Evolutionary conservation across 2,113 vertebrate genomes (phyloP), one percentile per base, ranked within the genome.

Genomic region (Sporophila hypoxantha): DNA sequence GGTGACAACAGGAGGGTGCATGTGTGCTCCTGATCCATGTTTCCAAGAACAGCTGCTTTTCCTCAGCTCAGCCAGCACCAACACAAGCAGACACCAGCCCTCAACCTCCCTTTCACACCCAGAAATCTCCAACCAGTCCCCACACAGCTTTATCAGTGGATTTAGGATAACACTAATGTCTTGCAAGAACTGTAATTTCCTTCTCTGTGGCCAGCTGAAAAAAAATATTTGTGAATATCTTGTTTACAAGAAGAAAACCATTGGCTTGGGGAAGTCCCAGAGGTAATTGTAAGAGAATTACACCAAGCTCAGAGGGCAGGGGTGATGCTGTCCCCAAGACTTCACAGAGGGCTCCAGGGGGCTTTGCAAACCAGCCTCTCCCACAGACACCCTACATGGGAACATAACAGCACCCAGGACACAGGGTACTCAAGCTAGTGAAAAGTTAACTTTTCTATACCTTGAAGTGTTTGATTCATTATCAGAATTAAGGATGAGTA

Each of bases 51-150:
- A 53, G 32, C 37, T 32, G 37, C 55, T 71, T 32, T 26, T 56
- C 25, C 36, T 34, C 46, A 73, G 19, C 32, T 42, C 0, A 5
- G 49, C 14, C 50, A 76, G 30, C 26, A 61, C 20, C 0, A 0
- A 71, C 39, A 39, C 0, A 0, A 27, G 44, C 36, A 61, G 77
- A 71, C 17, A 47, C 2, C 82, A 85, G 30, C 17, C 36, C 41
- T 44, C 0, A 2, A 13, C 17, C 8, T 12, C n/a, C 67, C 55
- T n/a, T 49, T 41, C 23, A 29, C 47, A 50, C 9, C 18, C 17
- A 62, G 46, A n/a, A 44, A 56, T 16, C 32, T 47, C 44, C 50
- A 10, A 39, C 4, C 61, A 37, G 46, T 1, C 57, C 68, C 67
- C 2, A 0, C 42, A 47, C 37, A 79, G 23, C 25, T 82, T 62